Evolutionary conservation across 1,140 invertebrate genomes (phyloP), one percentile per base, ranked within the genome.

Genomic region (Physella acuta): DNA sequence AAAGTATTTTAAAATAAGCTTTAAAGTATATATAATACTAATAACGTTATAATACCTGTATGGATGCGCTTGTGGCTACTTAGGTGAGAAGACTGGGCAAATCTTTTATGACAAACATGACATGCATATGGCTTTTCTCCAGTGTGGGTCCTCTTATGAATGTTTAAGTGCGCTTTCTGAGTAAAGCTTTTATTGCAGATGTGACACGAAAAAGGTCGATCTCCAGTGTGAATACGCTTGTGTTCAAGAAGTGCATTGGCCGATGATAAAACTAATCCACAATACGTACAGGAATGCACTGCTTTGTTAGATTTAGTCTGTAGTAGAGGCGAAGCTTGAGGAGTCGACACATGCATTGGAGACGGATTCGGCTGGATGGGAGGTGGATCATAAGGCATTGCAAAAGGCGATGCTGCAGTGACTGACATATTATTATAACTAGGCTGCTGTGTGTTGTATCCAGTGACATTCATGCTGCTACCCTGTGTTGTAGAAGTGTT

Each of bases 171-270:
- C 5, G 70, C 72, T 52, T 77, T 75, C 55, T 75, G 73, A 11
- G 72, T 77, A 55, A 77, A 77, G 14, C 72, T 64, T 53, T 77
- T 77, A 49, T 70, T 66, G 67, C 76, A 77, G 28, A 77, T 71
- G 28, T 72, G 72, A 53, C 76, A 77, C 8, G 51, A 60, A 59
- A 71, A 77, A 37, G 76, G 76, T 24, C 73, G 39, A 24, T 70
- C 72, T 16, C 72, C 76, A 31, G 72, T 62, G 52, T 75, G 74
- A 55, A 65, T 73, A 36, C 72, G 63, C 37, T 75, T 73, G 58
- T 75, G 74, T 34, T 71, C 71, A 36, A 75, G 61, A 5, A 75
- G 71, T 1, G 67, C 65, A n/a, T 65, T 68, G 39, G 69, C 59
- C 17, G 73, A 63, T 20, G 70, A 69, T 58, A 70, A 49, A 2